Evolutionary conservation across 2,797 vertebrate genomes (phyloP).

Genomic region (Myotis myotis): DNA sequence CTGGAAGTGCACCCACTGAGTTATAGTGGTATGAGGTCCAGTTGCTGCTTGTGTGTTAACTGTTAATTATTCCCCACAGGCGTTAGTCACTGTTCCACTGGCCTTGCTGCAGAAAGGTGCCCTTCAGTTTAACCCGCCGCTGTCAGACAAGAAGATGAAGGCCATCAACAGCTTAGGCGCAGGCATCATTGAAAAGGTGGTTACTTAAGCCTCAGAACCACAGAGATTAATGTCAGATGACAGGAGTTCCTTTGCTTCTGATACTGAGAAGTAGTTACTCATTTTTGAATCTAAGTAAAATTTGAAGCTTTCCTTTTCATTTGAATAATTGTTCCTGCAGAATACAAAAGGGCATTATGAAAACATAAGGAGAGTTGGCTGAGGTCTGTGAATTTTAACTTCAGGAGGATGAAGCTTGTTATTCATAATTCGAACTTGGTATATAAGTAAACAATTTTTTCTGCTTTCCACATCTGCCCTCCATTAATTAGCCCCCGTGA

Average conservation of each 20-base stretch:
- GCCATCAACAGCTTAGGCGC: conserved; percentile 96
- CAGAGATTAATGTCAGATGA: background rate
- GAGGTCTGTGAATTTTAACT: background rate
- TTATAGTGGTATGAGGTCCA: background rate
- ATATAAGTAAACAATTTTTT: background rate
- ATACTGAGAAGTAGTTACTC: background rate
- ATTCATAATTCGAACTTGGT: background rate
- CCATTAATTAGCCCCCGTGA: background rate
- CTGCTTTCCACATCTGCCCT: background rate
- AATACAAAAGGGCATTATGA: background rate
- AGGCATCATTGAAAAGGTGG: conserved; percentile 96
- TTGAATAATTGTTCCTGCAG: background rate
- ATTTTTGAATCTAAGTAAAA: background rate
- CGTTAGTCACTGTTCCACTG: conserved; percentile 93
- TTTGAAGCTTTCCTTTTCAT: background rate
- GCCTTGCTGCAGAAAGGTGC: conserved; percentile 94
- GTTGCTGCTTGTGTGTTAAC: background rate
- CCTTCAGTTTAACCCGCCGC: conserved; percentile 91
- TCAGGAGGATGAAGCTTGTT: background rate
- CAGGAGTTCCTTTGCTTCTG: background rate
- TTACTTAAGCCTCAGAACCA: background rate
- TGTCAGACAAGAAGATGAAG: conserved; percentile 96
- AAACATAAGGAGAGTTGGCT: background rate
- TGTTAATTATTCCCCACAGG: conserved; percentile 82
- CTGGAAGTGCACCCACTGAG: background rate